Base-by-base conservation (phyloP, 2,113 vertebrate species). In the Climacteris rufus region DNA sequence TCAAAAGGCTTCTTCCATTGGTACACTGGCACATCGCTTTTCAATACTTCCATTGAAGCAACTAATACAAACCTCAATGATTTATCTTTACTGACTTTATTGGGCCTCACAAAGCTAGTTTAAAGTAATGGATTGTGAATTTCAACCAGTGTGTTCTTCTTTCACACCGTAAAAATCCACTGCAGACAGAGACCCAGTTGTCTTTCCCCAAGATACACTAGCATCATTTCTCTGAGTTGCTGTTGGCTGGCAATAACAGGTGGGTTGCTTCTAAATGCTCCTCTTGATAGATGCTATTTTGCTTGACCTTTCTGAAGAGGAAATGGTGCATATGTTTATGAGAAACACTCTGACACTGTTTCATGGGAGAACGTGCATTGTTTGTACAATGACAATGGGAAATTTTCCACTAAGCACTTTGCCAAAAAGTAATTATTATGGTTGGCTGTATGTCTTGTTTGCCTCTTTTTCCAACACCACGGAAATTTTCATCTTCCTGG, bases 221-320 rank as follows among this genome's bases (percentile, higher is more conserved):
- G 64, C 75, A 90, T 83, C 18, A 53, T 93, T 97, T 93, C 87
- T 94, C 76, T 75, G 87, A 94, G 68, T 89, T 91, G 85, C 56
- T 88, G 66, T 93, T 91, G 87, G 93, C 61, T 95, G 90, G 94
- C 57, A 97, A 86, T 84, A 97, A 88, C 90, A 90, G 95, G 94
- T 97, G 94, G 94, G 83, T 76, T 92, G 56, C 66, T 96, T 89
- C 89, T 92, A 97, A 96, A 94, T 95, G 75, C 92, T 96, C n/a
- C 85, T 95, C 90, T 96, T 96, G 90, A 95, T 95, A 94, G 72
- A 95, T 96, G 80, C 91, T 97, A 57, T 96, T 96, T 97, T 95
- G 91, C 80, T 97, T 97, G 95, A 97, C 96, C 96, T 95, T 95
- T 96, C 82, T 84, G 82, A 91, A 87, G 94, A 96, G 94, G 94